Evolutionary conservation across 2,888 invertebrate genomes (phyloP).

Genomic region (Conops quadrifasciatus): DNA sequence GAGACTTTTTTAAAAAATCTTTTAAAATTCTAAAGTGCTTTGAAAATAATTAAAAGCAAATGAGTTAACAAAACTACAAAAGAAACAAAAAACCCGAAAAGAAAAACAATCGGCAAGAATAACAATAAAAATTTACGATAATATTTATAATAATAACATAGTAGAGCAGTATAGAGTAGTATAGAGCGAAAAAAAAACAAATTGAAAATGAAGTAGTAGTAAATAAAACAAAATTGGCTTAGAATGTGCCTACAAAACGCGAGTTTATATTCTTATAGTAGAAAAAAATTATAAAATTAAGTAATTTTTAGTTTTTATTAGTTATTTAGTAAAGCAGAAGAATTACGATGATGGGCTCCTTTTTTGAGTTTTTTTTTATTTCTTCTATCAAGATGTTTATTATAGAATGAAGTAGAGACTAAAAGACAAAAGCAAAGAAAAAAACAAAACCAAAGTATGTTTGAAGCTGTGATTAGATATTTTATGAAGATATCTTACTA

Average conservation of each 20-base stretch:
- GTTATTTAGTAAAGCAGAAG: no score
- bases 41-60: background rate
- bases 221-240: conserved; percentile 16
- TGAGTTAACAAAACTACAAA: background rate
- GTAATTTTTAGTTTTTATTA: background rate
- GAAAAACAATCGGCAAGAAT: background rate
- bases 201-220: conserved; percentile 11
- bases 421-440: conserved; percentile 18
- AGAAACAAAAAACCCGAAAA: background rate
- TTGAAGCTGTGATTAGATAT: conserved; percentile 54
- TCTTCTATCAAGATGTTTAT: background rate
- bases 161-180: background rate
- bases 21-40: conserved; percentile 15
- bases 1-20: conserved; percentile 25
- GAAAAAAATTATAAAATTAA: background rate
- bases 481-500: conserved; percentile 36
- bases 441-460: conserved; percentile 42
- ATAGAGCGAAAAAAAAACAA: background rate
- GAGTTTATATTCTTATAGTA: conserved; percentile 12
- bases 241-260: conserved; percentile 32
- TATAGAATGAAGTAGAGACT: background rate
- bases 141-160: background rate
- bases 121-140: conserved; percentile 6
- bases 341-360: no score
- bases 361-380: no score